A percentile compares a stretch with the other conserved stretches of the same genome.
phyloP scores from a whole-genome alignment of 1,140 invertebrate species.

The Acromyrmex charruanus region DNA sequence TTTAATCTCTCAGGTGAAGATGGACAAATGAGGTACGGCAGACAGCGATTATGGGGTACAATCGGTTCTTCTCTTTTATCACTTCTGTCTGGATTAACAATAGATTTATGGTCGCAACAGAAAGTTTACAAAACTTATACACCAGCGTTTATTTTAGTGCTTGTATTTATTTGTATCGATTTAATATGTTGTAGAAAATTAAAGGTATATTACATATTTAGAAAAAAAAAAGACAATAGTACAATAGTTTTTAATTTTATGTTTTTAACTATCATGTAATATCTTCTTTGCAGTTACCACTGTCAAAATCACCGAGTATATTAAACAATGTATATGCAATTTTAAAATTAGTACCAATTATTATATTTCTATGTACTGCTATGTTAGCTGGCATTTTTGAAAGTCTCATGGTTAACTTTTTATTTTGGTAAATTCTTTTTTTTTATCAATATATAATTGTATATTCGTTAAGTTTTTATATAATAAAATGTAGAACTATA shows the following conservation, averaged over 20 bases:
- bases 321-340: conserved; percentile 88
- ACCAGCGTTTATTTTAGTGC: conserved; percentile 90
- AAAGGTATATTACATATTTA: conserved; percentile 82
- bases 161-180: conserved; percentile 89
- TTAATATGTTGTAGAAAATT: conserved; percentile 89
- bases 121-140: conserved; percentile 89
- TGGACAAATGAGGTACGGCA: conserved; percentile 90
- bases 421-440: conserved; percentile 90
- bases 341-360: conserved; percentile 88
- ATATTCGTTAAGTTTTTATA: not conserved
- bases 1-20: conserved; percentile 85
- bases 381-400: conserved; percentile 91
- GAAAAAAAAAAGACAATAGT: conserved; percentile 1
- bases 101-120: conserved; percentile 88
- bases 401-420: conserved; percentile 92
- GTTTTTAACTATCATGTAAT: conserved; percentile 23
- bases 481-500: not conserved
- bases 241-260: not conserved
- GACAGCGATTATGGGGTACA: conserved; percentile 93
- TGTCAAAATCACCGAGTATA: conserved; percentile 89
- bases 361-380: conserved; percentile 90
- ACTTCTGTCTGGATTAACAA: conserved; percentile 89
- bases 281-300: conserved; percentile 88
- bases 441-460: not conserved
- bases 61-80: conserved; percentile 91